Evolutionary conservation across 2,113 vertebrate genomes (phyloP).

Genomic region (Nesoenas mayeri): DNA sequence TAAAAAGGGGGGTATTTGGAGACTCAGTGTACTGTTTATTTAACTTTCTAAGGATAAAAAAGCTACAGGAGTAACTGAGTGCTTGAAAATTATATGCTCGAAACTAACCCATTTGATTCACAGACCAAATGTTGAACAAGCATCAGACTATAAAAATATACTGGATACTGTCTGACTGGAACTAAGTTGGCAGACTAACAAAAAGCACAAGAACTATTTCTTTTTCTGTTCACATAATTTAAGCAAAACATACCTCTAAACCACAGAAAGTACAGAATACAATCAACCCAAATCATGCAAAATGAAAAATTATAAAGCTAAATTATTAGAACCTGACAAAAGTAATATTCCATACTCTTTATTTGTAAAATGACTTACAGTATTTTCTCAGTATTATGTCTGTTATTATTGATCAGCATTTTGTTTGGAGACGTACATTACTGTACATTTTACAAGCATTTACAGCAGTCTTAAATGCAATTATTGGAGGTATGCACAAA

Average conservation of each 20-base stretch:
- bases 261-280: not conserved
- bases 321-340: not conserved
- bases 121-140: not conserved
- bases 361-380: not conserved
- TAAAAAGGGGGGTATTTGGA: not conserved
- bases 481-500: not conserved
- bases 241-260: not conserved
- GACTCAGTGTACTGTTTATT: not conserved
- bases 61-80: not conserved
- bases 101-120: not conserved
- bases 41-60: not conserved
- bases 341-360: not conserved
- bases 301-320: not conserved
- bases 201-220: not conserved
- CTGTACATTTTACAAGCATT: not conserved
- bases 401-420: not conserved
- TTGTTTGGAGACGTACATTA: not conserved
- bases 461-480: not conserved
- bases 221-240: not conserved
- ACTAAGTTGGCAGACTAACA: not conserved
- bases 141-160: not conserved
- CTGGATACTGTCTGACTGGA: not conserved
- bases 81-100: not conserved
- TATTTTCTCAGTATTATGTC: not conserved
- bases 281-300: not conserved